Evolutionary conservation across 2,888 invertebrate species (phyloP), one percentile per base, ranked within the genome.

Genomic region (Andrena haemorrhoa): DNA sequence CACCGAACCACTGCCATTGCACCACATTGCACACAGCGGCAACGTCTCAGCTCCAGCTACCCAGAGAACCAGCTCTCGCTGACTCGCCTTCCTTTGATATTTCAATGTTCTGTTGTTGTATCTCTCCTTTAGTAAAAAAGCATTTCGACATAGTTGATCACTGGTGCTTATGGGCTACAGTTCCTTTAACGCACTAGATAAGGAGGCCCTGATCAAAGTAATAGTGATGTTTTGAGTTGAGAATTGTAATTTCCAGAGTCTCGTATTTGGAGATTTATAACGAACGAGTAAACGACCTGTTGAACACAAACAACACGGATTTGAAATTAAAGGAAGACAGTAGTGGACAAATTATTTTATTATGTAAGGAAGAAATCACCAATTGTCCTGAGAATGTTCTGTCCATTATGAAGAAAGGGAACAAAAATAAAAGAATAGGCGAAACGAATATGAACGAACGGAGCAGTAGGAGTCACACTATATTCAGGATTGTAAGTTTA

Each of bases 241-340:
- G 1, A 41, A 41, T 41, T 41, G 4, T 41, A 41, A 56, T 81
- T 81, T 81, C 20, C 92, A 97, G 98, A 90, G 97, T 97, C 35
- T 97, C 97, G 0, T 98, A 97, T 91, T 95, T 98, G 83, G 98
- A 98, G 94, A 97, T 98, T 64, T 98, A 98, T 92, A 98, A 98
- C 94, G 98, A 98, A 92, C 96, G 96, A 84, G 94, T 98, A 0
- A 96, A 95, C 79, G 98, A 98, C 92, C 94, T 98, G 7, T 94
- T 98, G 0, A 95, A 96, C n/a, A 94, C 95, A 12, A 94, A 95
- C 10, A 95, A 95, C 69, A 94, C 94, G 3, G 96, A 96, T 85
- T 91, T 97, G 0, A 97, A 96, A 93, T 94, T 97, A 23, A 95
- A 95, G 47, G 97, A 97, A 87, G 95, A 95, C 23, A 83, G 94